These are phyloP conservation scores for Magallana angulata DNA, from an alignment of 1,140 invertebrate species.

Conservation along the genomic window DNA sequence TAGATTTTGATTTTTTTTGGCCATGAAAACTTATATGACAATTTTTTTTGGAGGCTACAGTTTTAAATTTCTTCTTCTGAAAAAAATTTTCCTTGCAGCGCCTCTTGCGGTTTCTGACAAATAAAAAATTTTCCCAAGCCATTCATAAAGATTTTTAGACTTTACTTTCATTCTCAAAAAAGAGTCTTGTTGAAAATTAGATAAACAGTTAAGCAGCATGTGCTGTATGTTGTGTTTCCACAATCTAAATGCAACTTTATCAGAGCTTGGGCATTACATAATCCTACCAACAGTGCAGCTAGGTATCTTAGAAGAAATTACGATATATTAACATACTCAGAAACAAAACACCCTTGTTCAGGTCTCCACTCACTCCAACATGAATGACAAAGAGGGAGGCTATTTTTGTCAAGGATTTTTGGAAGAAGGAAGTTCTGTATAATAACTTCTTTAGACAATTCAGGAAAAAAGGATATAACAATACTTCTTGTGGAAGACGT, in stretches of 20 bases:
- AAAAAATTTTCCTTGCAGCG: background rate
- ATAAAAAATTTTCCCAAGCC: constrained; percentile 15
- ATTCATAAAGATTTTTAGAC: constrained; percentile 26
- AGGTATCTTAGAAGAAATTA: background rate
- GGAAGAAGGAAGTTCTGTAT: no score
- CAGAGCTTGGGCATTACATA: background rate
- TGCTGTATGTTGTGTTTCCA: constrained; percentile 2
- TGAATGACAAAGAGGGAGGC: no score
- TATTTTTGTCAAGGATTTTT: no score
- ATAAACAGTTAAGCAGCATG: constrained; percentile 9
- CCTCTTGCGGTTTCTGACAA: background rate
- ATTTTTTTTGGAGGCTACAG: background rate
- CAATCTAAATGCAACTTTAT: background rate
- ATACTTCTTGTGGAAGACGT: no score
- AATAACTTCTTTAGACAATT: no score
- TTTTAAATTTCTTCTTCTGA: background rate
- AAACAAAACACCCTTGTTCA: no score
- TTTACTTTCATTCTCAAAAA: constrained; percentile 27
- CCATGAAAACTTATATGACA: background rate
- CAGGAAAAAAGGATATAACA: no score
- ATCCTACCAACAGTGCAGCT: background rate
- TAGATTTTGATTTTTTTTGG: background rate
- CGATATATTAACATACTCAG: no score
- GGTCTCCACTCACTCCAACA: no score
- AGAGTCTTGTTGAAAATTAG: constrained; percentile 27